phyloP scores from a whole-genome alignment of 37 sponge, comb jelly and placozoan species.

The Mnemiopsis leidyi region DNA sequence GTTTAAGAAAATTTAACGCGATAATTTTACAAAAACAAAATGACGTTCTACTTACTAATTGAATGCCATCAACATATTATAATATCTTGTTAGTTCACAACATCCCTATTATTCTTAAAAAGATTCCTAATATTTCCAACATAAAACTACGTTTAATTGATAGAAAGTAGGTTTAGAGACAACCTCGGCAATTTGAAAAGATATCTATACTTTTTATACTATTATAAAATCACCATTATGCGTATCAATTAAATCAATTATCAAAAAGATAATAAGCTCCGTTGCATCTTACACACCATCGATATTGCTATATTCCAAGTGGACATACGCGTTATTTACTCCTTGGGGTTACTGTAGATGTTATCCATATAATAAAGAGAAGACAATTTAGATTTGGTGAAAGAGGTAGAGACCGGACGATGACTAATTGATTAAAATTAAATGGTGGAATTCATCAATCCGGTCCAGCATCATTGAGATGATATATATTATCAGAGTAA shows the following conservation, averaged over 20 bases:
- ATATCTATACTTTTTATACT: neutral
- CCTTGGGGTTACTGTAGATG: no score
- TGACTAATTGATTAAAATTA: neutral
- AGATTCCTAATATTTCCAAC: neutral
- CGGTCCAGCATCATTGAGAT: no score
- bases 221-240: neutral
- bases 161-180: neutral
- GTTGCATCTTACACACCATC: neutral
- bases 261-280: neutral
- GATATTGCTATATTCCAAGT: neutral
- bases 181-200: no score
- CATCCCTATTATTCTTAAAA: neutral
- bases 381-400: neutral
- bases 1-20: neutral
- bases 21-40: neutral
- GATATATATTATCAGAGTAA: neutral
- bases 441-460: neutral
- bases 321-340: no score
- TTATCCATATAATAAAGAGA: neutral
- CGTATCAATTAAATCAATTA: neutral
- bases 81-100: neutral
- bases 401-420: neutral
- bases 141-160: neutral
- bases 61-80: neutral
- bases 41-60: neutral